Conservation (phyloP, 2,888 invertebrate species). For the Clepsis dumicolana region DNA sequence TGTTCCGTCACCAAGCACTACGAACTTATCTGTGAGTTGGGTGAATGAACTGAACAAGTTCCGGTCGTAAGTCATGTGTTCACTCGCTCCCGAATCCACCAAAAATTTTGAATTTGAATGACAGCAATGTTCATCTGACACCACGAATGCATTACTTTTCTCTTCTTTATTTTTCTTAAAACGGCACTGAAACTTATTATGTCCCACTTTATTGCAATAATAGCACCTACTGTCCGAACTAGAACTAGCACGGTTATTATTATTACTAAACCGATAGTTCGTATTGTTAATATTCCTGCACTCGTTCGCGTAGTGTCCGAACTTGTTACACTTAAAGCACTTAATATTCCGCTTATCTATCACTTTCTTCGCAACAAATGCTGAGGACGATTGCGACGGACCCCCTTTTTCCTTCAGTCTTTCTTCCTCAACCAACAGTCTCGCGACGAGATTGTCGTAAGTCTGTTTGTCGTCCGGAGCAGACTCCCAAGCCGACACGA, state of each 20-base stretch:
- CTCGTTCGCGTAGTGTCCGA: conserved; percentile 31
- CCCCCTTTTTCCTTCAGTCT: conserved; percentile 44
- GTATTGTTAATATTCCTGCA: conserved; percentile 30
- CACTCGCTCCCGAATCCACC: conserved; percentile 48
- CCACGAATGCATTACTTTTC: conserved; percentile 47
- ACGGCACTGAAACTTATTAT: conserved; percentile 42
- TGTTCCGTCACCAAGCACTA: conserved; percentile 19
- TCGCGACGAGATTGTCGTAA: neutral
- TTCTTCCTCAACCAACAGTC: conserved; percentile 9
- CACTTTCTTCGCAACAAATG: conserved; percentile 17
- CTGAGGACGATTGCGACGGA: neutral
- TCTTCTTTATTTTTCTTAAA: conserved; percentile 28
- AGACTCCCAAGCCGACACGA: conserved; percentile 56
- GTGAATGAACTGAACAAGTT: conserved; percentile 43
- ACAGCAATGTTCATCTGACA: conserved; percentile 19
- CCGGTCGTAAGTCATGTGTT: conserved; percentile 49
- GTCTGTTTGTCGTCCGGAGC: no score
- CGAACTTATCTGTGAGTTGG: conserved; percentile 23
- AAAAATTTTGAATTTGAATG: neutral
- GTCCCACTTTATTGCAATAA: conserved; percentile 44
- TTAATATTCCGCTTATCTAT: conserved; percentile 15
- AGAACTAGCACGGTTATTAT: neutral
- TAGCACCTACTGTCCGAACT: conserved; percentile 30
- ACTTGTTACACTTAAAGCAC: conserved; percentile 33
- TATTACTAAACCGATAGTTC: conserved; percentile 2